Conservation (phyloP, 2,888 invertebrate genomes). For the Agrochola lota region DNA sequence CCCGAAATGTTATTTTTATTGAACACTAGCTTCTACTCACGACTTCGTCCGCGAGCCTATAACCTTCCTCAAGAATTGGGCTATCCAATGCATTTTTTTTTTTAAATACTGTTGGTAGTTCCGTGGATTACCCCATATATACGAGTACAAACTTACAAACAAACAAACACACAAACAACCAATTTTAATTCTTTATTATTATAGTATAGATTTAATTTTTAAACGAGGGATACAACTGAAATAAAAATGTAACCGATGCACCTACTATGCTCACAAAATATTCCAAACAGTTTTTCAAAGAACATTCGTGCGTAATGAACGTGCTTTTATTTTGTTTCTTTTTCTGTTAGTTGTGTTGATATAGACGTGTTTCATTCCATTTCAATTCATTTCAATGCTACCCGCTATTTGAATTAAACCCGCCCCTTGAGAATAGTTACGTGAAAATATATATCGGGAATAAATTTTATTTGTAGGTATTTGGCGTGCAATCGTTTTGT, state of each 20-base stretch:
- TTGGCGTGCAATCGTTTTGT: conserved; percentile 27
- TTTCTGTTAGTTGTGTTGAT: conserved; percentile 45
- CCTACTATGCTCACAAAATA: conserved; percentile 17
- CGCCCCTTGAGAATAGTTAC: conserved; percentile 62
- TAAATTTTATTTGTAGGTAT: conserved; percentile 37
- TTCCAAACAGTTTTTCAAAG: conserved; percentile 48
- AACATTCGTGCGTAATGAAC: conserved; percentile 58
- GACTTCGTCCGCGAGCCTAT: no score
- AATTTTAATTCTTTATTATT: no score
- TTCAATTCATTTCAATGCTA: conserved; percentile 61
- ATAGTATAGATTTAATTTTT: conserved; percentile 14
- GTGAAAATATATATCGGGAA: conserved; percentile 64
- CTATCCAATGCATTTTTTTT: no score
- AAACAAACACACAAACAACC: no score
- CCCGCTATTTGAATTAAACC: conserved; percentile 68
- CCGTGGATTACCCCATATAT: no score
- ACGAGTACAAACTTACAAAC: no score
- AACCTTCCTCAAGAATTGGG: no score
- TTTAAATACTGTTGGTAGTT: no score
- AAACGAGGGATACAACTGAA: background rate
- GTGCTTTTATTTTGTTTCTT: conserved; percentile 54
- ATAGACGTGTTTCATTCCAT: conserved; percentile 59
- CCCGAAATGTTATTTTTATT: background rate
- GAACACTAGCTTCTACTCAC: no score
- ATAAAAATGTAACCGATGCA: conserved; percentile 11